phyloP scores from a whole-genome alignment of 2,797 vertebrate genomes.

The Acanthurus tractus region DNA sequence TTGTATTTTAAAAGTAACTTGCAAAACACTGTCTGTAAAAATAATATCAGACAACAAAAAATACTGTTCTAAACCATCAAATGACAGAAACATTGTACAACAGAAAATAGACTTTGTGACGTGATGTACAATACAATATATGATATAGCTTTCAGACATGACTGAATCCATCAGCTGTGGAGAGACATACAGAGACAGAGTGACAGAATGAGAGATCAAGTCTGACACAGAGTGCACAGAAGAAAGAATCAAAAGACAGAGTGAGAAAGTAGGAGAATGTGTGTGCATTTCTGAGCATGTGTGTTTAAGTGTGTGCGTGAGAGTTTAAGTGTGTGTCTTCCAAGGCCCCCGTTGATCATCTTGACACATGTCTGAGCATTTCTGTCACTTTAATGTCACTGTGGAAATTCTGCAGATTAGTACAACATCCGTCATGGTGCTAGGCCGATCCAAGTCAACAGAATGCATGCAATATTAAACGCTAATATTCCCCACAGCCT shows the following conservation, averaged over 20 bases:
- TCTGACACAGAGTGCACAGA: slow-evolving; percentile 80
- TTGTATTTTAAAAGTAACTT: too few species aligned
- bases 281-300: slow-evolving; percentile 24
- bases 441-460: slow-evolving; percentile 82
- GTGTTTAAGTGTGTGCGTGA: slow-evolving; percentile 39
- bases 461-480: slow-evolving; percentile 88
- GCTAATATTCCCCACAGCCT: slow-evolving; percentile 83
- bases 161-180: slow-evolving; percentile 69
- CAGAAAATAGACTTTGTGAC: slow-evolving; percentile 30
- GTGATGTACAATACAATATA: slow-evolving; percentile 59
- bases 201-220: slow-evolving; percentile 76
- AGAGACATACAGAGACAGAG: slow-evolving; percentile 60
- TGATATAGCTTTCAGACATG: slow-evolving; percentile 74
- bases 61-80: neutral
- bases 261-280: slow-evolving; percentile 52
- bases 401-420: slow-evolving; percentile 86
- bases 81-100: slow-evolving; percentile 27
- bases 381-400: slow-evolving; percentile 87
- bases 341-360: slow-evolving; percentile 82
- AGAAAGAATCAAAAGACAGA: slow-evolving; percentile 78
- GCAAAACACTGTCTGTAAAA: neutral
- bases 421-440: slow-evolving; percentile 82
- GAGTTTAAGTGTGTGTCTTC: slow-evolving; percentile 79
- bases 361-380: slow-evolving; percentile 87
- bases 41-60: slow-evolving; percentile 2